Conservation (phyloP, 1,140 invertebrate species). For the Agrilus planipennis region DNA sequence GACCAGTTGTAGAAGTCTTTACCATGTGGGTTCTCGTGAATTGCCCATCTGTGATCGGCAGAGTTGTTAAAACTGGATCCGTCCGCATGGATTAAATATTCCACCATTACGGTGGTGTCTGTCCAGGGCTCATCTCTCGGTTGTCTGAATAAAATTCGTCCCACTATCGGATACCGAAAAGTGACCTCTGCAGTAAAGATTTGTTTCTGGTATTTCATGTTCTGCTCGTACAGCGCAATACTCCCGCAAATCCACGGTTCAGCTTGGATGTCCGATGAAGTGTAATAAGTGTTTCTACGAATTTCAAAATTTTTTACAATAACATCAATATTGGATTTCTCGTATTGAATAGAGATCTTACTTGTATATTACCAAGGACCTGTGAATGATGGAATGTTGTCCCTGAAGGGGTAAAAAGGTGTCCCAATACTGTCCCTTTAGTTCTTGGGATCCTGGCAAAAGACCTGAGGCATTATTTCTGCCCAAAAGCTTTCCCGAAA, state of each 20-base stretch:
- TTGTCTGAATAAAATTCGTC: slow-evolving; percentile 76
- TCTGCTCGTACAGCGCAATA: slow-evolving; percentile 48
- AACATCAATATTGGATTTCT: too few relatives aligned
- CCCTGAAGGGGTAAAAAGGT: slow-evolving; percentile 78
- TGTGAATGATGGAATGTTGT: slow-evolving; percentile 60
- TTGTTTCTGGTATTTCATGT: slow-evolving; percentile 54
- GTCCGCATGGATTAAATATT: slow-evolving; percentile 77
- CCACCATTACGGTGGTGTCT: slow-evolving; percentile 68
- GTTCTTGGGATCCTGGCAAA: slow-evolving; percentile 53
- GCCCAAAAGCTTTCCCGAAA: slow-evolving; percentile 76
- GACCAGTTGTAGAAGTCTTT: slow-evolving; percentile 89
- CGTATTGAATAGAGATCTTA: too few relatives aligned
- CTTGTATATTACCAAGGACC: slow-evolving; percentile 75
- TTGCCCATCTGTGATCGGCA: slow-evolving; percentile 58
- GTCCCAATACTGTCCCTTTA: slow-evolving; percentile 68
- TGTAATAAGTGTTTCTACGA: slow-evolving; percentile 24
- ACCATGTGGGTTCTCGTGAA: slow-evolving; percentile 49
- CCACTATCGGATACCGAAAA: slow-evolving; percentile 79
- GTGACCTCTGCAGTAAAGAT: slow-evolving; percentile 62
- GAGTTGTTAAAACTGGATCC: slow-evolving; percentile 71
- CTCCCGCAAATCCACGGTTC: slow-evolving; percentile 58
- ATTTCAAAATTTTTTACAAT: slow-evolving; percentile 12
- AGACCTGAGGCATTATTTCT: slow-evolving; percentile 56
- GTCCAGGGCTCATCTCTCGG: slow-evolving; percentile 57
- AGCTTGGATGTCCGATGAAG: slow-evolving; percentile 25